Conservation (phyloP, 2,888 invertebrate genomes). For the Macrostomum cliftonense region DNA sequence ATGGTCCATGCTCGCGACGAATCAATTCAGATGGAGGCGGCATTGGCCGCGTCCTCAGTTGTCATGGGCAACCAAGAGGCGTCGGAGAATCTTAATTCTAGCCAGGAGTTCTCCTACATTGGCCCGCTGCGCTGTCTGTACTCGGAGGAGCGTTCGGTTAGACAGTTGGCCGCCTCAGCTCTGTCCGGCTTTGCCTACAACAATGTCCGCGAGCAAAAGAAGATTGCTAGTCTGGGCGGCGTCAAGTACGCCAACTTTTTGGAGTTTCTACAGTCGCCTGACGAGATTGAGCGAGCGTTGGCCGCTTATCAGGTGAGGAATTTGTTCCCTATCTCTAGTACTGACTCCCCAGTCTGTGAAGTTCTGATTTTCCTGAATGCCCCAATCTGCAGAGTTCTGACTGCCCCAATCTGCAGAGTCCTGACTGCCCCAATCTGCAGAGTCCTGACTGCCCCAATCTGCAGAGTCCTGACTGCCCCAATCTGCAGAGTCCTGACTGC, state of each 20-base stretch:
- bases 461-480: no score
- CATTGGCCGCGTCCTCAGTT: slow-evolving; percentile 27
- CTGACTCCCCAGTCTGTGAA: no score
- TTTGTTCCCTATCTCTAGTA: no score
- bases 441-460: no score
- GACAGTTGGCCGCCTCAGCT: slow-evolving; percentile 26
- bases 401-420: no score
- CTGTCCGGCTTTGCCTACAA: slow-evolving; percentile 34
- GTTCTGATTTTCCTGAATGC: no score
- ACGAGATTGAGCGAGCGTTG: slow-evolving; percentile 27
- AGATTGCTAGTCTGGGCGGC: slow-evolving; percentile 30
- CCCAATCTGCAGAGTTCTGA: no score
- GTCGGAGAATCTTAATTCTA: slow-evolving; percentile 23
- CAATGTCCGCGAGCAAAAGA: slow-evolving; percentile 27
- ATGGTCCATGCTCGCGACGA: slow-evolving; percentile 30
- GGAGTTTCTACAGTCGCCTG: slow-evolving; percentile 27
- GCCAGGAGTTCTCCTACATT: slow-evolving; percentile 30
- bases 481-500: no score
- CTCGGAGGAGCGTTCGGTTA: slow-evolving; percentile 17
- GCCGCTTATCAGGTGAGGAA: slow-evolving; percentile 34
- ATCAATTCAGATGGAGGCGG: slow-evolving; percentile 31
- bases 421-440: no score
- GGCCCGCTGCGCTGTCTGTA: slow-evolving; percentile 31
- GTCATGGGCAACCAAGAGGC: slow-evolving; percentile 25
- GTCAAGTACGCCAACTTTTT: slow-evolving; percentile 29